Percentiles rank a stretch among this genome's conserved stretches.
phyloP scores from a whole-genome alignment of 2,888 invertebrate species.

The Drosophila austrosaltans region DNA sequence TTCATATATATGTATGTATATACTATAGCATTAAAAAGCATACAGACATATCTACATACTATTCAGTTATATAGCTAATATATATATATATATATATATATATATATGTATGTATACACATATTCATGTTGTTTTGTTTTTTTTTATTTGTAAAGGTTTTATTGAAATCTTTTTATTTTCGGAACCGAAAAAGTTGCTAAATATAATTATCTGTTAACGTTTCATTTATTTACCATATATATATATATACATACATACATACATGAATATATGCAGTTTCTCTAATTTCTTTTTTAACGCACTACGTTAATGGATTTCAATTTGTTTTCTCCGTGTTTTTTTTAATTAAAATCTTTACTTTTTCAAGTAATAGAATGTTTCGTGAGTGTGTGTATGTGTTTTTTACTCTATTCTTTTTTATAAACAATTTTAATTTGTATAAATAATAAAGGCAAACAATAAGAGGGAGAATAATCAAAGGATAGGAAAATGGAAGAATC shows the following conservation, averaged over 20 bases:
- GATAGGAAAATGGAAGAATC: not conserved
- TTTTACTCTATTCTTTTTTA: conserved; percentile 47
- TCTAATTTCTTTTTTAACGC: conserved; percentile 25
- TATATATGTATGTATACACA: not conserved
- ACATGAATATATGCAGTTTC: not conserved
- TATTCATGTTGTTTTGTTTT: not conserved
- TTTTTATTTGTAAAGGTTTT: conserved; percentile 3
- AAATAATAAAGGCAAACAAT: conserved; percentile 8
- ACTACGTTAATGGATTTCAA: conserved; percentile 27
- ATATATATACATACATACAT: not conserved
- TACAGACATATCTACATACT: conserved; percentile 1
- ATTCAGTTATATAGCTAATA: not conserved
- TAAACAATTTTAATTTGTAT: conserved; percentile 48
- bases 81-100: not conserved
- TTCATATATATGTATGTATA: too few relatives aligned
- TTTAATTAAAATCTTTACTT: conserved; percentile 54
- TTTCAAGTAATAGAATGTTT: conserved; percentile 63
- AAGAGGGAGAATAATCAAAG: not conserved
- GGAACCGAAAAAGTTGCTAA: conserved; percentile 1
- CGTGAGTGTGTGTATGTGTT: conserved; percentile 47
- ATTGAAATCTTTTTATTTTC: not conserved
- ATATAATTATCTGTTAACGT: conserved; percentile 26
- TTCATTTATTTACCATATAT: conserved; percentile 54
- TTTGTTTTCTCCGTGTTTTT: not conserved
- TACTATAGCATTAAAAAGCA: too few relatives aligned